Evolutionary conservation across 2,888 invertebrate species (phyloP).

Genomic region (Acleris literana): DNA sequence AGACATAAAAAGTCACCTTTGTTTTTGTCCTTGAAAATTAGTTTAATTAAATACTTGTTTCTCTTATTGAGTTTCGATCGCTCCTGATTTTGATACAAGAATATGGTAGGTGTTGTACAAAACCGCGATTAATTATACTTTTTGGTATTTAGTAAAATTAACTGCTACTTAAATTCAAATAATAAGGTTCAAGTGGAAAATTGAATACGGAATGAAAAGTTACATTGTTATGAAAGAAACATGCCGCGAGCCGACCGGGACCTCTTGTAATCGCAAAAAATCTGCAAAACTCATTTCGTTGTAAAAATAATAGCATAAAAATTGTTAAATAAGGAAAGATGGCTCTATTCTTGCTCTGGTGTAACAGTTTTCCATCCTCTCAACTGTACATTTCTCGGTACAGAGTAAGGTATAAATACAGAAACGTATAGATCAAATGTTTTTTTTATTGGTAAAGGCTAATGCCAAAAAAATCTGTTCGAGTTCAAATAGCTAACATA

Average conservation of each 20-base stretch:
- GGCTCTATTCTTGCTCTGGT: slow-evolving; percentile 63
- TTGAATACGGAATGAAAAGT: slow-evolving; percentile 1
- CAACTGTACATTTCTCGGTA: slow-evolving; percentile 60
- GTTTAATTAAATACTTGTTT: no score
- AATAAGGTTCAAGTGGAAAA: no score
- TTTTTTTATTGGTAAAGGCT: no score
- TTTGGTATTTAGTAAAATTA: no score
- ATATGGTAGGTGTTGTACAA: no score
- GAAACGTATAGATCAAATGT: neutral
- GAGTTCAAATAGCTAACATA: no score
- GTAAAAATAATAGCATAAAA: slow-evolving; percentile 71
- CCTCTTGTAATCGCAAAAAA: slow-evolving; percentile 53
- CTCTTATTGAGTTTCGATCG: no score
- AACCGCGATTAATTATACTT: no score
- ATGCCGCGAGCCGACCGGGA: slow-evolving; percentile 44
- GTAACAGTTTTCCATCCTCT: slow-evolving; percentile 66
- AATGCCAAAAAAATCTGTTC: no score
- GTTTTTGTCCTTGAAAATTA: neutral
- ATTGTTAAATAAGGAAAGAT: slow-evolving; percentile 72
- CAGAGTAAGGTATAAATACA: slow-evolving; percentile 51
- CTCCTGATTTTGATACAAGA: no score
- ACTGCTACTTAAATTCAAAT: no score
- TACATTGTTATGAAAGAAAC: slow-evolving; percentile 34
- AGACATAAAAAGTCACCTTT: neutral
- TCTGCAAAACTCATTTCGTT: slow-evolving; percentile 64